Percentiles rank a stretch among this genome's conserved stretches.
Evolutionary conservation across 1,140 invertebrate species (phyloP).

Genomic region (Cyrtorhinus lividipennis): DNA sequence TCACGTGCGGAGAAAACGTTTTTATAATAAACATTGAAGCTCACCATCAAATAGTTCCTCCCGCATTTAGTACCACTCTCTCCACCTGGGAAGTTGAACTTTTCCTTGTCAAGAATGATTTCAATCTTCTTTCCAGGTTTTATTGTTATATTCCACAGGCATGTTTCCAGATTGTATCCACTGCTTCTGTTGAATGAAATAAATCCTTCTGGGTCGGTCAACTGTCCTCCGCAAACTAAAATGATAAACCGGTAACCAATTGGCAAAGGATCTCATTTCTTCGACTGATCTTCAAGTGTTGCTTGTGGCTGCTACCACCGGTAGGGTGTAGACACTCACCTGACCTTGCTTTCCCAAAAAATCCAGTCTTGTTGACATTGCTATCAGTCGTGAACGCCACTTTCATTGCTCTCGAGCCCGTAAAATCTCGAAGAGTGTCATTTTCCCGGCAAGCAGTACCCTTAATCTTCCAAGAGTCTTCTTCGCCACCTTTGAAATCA

Average conservation of each 20-base stretch:
- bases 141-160: slow-evolving; percentile 58
- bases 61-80: too few species aligned
- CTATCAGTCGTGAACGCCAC: slow-evolving; percentile 38
- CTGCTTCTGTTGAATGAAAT: slow-evolving; percentile 28
- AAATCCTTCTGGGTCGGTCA: slow-evolving; percentile 32
- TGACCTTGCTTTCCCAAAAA: slow-evolving; percentile 33
- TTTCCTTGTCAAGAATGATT: too few species aligned
- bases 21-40: too few species aligned
- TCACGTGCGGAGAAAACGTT: too few species aligned
- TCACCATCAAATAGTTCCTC: too few species aligned
- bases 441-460: slow-evolving; percentile 37
- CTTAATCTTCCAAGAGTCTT: slow-evolving; percentile 33
- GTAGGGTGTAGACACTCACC: slow-evolving; percentile 27
- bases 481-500: slow-evolving; percentile 24
- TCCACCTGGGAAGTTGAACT: too few species aligned
- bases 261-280: too few species aligned
- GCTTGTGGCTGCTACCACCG: too few species aligned
- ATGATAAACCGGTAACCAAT: too few species aligned
- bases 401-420: slow-evolving; percentile 36
- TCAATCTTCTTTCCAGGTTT: slow-evolving; percentile 50
- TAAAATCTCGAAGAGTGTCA: slow-evolving; percentile 26
- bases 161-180: too few species aligned
- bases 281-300: too few species aligned
- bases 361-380: slow-evolving; percentile 40
- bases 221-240: slow-evolving; percentile 42